A percentile compares a stretch with the other conserved stretches of the same genome.
phyloP scores from a whole-genome alignment of 1,140 invertebrate species.

The Brachionus rotundiformis region DNA sequence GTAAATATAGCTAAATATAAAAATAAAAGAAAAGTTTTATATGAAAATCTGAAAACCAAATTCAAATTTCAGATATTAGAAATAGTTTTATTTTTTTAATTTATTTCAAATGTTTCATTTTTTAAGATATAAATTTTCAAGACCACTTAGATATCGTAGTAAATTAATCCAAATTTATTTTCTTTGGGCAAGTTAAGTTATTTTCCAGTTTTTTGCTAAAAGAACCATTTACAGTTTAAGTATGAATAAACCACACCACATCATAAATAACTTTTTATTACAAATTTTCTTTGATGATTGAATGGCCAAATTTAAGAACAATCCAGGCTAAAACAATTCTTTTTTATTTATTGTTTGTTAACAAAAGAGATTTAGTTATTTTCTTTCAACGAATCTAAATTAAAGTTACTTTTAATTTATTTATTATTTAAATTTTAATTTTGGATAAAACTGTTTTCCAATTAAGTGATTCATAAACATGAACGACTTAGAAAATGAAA shows the following conservation, averaged over 20 bases:
- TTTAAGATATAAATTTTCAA: neutral
- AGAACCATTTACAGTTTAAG: neutral
- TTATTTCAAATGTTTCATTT: no score
- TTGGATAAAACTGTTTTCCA: constrained; percentile 3
- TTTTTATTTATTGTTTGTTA: neutral
- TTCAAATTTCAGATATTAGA: no score
- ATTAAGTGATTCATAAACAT: neutral
- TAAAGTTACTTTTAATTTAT: neutral
- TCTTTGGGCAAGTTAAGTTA: neutral
- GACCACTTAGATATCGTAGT: neutral
- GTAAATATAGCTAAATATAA: neutral
- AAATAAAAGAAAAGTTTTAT: no score
- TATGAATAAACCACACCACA: neutral
- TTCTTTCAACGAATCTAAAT: neutral
- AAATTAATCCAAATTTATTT: neutral
- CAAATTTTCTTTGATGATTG: neutral
- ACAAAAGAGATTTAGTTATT: neutral
- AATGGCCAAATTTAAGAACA: neutral
- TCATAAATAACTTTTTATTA: neutral
- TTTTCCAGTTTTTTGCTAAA: neutral
- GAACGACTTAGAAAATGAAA: constrained; percentile 1
- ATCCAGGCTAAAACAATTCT: neutral
- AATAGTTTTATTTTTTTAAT: no score
- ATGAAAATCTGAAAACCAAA: no score
- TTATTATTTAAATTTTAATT: neutral